Evolutionary conservation across 1,140 invertebrate species (phyloP), one percentile per base, ranked within the genome.

Genomic region (Drosophila dunni): DNA sequence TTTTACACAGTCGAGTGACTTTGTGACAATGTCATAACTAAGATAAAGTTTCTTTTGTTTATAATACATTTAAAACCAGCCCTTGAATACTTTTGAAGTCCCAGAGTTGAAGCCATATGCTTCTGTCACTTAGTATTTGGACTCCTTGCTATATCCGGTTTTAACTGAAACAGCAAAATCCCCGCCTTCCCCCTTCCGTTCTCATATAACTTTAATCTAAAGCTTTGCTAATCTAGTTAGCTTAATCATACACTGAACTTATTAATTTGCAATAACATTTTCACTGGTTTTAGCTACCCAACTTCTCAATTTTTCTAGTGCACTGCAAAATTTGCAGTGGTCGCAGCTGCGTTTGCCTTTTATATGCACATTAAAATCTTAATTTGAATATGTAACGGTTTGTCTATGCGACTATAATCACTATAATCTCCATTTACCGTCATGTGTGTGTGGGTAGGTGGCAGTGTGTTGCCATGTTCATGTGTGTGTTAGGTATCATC

Each of bases 341-440:
- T 61, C 33, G 40, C 65, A 68, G 57, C 57, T 66, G 56, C 50
- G 61, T 42, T 42, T 68, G 34, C 66, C 67, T 64, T 88, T 79
- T 88, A 69, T 73, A 65, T 79, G 83, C 71, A 75, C 83, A 88
- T 88, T 88, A 86, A 88, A 86, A 88, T 88, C 82, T 88, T 88
- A 88, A 88, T 88, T 88, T 88, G 74, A 88, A 88, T 88, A 88
- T 88, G 84, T 80, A 80, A 88, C 83, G 69, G 83, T 73, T 83
- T 88, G 79, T 79, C 82, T 88, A 86, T 86, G 73, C 68, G 68
- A 82, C 77, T 78, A 68, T 73, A 68, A 73, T 73, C 64, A 71
- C 42, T 74, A 72, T 84, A 85, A 85, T 80, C 78, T 78, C 57
- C 60, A 70, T 83, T 81, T 78, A 64, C 45, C 17, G 38, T 40